These are phyloP conservation scores for Lagorchestes hirsutus DNA, from an alignment of 2,797 vertebrate species.

Conservation along the genomic window DNA sequence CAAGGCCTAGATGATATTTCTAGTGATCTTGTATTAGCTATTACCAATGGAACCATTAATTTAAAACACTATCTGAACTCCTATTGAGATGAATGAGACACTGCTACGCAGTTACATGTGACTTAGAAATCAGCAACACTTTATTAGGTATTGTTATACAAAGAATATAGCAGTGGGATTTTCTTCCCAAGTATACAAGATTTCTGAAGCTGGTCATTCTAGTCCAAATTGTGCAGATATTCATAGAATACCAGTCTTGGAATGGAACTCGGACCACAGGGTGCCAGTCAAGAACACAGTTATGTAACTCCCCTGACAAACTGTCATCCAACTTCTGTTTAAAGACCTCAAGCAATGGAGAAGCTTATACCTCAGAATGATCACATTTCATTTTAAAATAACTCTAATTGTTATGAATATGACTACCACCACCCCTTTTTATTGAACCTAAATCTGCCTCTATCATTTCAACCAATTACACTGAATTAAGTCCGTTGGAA, in stretches of 20 bases:
- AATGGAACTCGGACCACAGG: background rate
- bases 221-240: background rate
- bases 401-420: background rate
- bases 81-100: slow-evolving; percentile 36
- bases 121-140: slow-evolving; percentile 35
- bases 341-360: background rate
- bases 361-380: background rate
- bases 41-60: slow-evolving; percentile 51
- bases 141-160: slow-evolving; percentile 47
- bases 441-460: background rate
- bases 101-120: slow-evolving; percentile 19
- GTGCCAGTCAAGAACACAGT: background rate
- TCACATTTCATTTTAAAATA: background rate
- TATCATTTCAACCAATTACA: background rate
- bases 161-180: background rate
- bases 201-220: background rate
- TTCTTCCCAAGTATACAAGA: slow-evolving; percentile 51
- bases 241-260: background rate
- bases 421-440: background rate
- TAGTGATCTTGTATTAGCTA: slow-evolving; percentile 48
- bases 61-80: slow-evolving; percentile 13
- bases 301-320: background rate
- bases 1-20: slow-evolving; percentile 37
- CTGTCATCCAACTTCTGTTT: background rate
- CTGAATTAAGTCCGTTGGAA: background rate